phyloP scores from a whole-genome alignment of 2,888 invertebrate species.

The Phortica magna region DNA sequence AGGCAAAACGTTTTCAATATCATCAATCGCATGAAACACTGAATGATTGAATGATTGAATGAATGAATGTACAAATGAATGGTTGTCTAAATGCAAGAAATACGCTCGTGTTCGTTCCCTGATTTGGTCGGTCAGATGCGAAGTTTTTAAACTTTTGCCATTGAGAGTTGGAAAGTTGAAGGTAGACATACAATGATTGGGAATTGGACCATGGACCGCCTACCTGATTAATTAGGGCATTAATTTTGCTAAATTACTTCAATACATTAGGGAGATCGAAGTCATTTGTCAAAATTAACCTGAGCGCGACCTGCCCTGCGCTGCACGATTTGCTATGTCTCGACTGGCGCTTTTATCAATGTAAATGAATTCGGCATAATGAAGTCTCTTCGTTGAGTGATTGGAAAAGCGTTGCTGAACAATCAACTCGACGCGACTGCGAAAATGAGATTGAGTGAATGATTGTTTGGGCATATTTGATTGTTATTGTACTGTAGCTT shows the following conservation, averaged over 20 bases:
- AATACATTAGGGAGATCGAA: slow-evolving; percentile 77
- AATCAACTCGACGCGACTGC: slow-evolving; percentile 14
- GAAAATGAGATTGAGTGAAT: slow-evolving; percentile 15
- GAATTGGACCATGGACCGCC: slow-evolving; percentile 30
- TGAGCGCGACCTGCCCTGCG: slow-evolving; percentile 48
- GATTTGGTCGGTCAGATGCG: neutral
- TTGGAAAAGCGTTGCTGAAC: slow-evolving; percentile 24
- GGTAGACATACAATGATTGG: neutral
- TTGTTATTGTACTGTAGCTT: neutral
- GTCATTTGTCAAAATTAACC: slow-evolving; percentile 77
- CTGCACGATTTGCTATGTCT: neutral
- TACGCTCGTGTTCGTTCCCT: neutral
- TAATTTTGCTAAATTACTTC: slow-evolving; percentile 76
- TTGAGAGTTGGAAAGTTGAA: neutral
- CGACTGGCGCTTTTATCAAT: slow-evolving; percentile 43
- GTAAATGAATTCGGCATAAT: slow-evolving; percentile 62
- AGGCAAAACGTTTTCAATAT: slow-evolving; percentile 22
- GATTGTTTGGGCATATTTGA: slow-evolving; percentile 25
- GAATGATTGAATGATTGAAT: slow-evolving; percentile 4
- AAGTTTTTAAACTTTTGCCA: slow-evolving; percentile 22
- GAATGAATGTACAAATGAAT: neutral
- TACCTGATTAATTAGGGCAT: slow-evolving; percentile 75
- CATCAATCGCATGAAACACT: slow-evolving; percentile 3
- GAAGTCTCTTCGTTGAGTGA: slow-evolving; percentile 37
- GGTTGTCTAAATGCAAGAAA: slow-evolving; percentile 10